Conservation (phyloP, 2,888 invertebrate genomes). For the Callinectes sapidus region DNA sequence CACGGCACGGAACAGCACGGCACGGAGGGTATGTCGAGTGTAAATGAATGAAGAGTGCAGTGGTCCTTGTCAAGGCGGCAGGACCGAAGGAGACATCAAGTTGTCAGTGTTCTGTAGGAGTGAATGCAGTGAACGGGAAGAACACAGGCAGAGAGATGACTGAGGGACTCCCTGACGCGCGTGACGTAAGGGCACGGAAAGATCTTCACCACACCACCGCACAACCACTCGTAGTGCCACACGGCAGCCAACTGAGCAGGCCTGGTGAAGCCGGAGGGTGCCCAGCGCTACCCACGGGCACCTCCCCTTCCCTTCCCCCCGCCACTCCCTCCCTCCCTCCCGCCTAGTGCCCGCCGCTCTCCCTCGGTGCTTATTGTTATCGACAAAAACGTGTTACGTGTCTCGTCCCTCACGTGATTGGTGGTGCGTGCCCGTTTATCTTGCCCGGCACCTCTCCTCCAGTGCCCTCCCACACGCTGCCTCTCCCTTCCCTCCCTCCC, state of each 20-base stretch:
- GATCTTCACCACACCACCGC: constrained; percentile 27
- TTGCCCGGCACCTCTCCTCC: neutral
- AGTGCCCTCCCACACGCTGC: neutral
- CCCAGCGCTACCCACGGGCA: constrained; percentile 22
- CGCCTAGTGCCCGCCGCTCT: neutral
- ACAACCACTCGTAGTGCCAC: constrained; percentile 38
- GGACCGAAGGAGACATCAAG: neutral
- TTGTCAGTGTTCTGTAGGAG: neutral
- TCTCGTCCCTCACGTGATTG: constrained; percentile 3
- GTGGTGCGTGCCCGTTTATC: constrained; percentile 16
- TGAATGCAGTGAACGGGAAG: neutral
- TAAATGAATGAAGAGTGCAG: neutral
- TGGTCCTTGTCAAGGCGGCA: neutral
- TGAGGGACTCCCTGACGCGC: neutral
- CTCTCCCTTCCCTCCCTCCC: neutral
- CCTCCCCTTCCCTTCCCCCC: neutral
- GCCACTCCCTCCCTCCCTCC: neutral
- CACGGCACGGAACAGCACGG: neutral
- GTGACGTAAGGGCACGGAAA: neutral
- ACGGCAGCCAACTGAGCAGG: constrained; percentile 36
- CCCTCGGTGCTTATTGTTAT: neutral
- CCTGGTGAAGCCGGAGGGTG: neutral
- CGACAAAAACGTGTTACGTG: neutral
- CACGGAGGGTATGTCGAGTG: neutral
- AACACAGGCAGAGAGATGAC: neutral